phyloP scores from a whole-genome alignment of 1,140 invertebrate genomes.

The Brachionus paranguensis region DNA sequence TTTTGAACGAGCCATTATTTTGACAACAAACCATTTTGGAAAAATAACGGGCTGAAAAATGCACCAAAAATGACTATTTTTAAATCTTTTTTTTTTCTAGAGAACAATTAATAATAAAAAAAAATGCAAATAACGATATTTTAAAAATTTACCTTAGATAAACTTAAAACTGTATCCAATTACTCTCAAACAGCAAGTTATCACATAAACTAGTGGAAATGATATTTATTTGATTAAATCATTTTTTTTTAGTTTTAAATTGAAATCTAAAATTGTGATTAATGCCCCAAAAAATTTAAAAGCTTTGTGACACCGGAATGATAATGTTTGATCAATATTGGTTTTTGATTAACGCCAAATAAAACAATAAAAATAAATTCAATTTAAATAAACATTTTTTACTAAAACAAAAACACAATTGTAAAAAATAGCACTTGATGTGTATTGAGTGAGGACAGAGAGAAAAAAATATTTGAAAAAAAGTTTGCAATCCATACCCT shows the following conservation, averaged over 20 bases:
- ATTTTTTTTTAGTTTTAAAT: not conserved
- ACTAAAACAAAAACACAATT: no score
- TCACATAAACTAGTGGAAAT: not conserved
- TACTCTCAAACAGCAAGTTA: not conserved
- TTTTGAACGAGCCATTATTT: not conserved
- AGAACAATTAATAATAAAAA: not conserved
- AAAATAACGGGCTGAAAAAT: not conserved
- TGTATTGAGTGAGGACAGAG: not conserved
- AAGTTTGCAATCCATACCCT: not conserved
- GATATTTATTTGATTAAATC: not conserved
- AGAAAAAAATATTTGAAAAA: not conserved
- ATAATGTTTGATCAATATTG: no score
- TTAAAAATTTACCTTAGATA: not conserved
- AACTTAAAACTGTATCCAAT: not conserved
- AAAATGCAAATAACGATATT: not conserved
- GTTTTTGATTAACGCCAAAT: no score
- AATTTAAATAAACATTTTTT: no score
- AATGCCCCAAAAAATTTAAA: no score
- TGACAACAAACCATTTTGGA: not conserved
- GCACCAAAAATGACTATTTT: not conserved
- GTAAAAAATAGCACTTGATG: no score
- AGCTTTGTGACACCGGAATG: no score
- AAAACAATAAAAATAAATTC: no score
- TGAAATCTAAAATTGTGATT: no score
- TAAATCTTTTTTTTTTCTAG: no score